Base-by-base conservation (phyloP, 2,797 vertebrate species). In the Fundulus diaphanus region DNA sequence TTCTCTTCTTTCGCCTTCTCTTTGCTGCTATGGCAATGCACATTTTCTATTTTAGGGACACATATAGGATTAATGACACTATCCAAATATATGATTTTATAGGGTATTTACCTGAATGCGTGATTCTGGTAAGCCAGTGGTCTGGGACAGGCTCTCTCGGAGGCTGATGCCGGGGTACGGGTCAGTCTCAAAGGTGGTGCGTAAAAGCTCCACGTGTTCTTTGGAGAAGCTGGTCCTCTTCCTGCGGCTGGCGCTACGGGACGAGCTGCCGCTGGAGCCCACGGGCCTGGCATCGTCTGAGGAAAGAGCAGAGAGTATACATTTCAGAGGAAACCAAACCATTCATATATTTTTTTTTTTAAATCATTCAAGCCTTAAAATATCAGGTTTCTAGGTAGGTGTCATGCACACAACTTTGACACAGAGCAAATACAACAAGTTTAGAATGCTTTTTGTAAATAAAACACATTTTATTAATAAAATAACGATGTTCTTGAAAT, bases 181-280 rank as follows among this genome's bases (percentile, higher is more conserved):
- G 86, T 95, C 94, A 0, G 93, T 95, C 87, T 93, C 88, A 1
- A 96, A 96, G 20, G 95, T 94, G 70, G 79, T 67, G 0, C 92
- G 88, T 51, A 96, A 89, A 37, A 95, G 92, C 85, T 94, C 94
- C 77, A 96, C 94, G 0, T 96, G 93, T 1, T 93, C 95, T 76
- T 96, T 95, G 75, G 95, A 95, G 87, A 96, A 96, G 78, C 93
- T 95, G 74, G 95, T 96, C 56, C 95, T 93, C 88, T 95, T 96
- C 49, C 95, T 93, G 87, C 95, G 94, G 71, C 91, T 95, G 63
- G 94, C 73, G 16, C 88, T 92, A 73, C 94, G 92, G 68, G 92
- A 85, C 4, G 87, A 86, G 61, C 76, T 31, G 1, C 80, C 8
- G 24, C 80, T 5, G 52, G 82, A 81, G 75, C 79, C 77, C 40